These are phyloP conservation scores for Podarcis siculus DNA, from an alignment of 2,797 vertebrate species.

Conservation along the genomic window DNA sequence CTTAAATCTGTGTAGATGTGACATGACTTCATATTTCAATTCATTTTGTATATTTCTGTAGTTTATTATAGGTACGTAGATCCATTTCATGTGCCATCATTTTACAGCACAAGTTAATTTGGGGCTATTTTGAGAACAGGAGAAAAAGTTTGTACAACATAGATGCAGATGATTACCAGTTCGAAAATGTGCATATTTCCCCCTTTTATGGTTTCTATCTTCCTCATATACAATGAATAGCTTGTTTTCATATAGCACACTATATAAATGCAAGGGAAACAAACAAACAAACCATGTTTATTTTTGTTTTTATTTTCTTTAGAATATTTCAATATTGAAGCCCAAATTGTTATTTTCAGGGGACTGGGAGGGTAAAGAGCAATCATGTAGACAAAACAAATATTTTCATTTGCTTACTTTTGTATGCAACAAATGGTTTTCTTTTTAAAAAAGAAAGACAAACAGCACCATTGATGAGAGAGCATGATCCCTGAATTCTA, in stretches of 20 bases:
- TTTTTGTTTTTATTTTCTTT: conserved; percentile 81
- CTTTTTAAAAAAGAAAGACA: conserved; percentile 73
- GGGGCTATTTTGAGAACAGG: neutral
- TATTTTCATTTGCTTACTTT: conserved; percentile 79
- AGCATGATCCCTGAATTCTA: conserved; percentile 88
- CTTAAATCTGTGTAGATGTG: neutral
- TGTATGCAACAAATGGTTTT: conserved; percentile 78
- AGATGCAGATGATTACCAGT: conserved; percentile 7
- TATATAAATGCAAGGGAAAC: conserved; percentile 53
- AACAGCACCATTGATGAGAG: conserved; percentile 86
- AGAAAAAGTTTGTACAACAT: neutral
- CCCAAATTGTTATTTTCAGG: conserved; percentile 76
- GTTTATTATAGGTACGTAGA: neutral
- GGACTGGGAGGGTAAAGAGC: conserved; percentile 69
- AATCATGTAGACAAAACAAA: conserved; percentile 74
- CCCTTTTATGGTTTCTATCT: conserved; percentile 26
- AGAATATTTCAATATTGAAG: conserved; percentile 82
- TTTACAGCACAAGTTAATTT: neutral
- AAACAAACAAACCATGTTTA: conserved; percentile 68
- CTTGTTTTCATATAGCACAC: conserved; percentile 38
- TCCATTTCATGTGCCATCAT: neutral
- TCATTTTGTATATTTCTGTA: neutral
- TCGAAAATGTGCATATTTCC: conserved; percentile 22
- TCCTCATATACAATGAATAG: conserved; percentile 27
- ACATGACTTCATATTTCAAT: neutral